phyloP scores from a whole-genome alignment of 1,140 invertebrate genomes.

The Cotesia glomerata region DNA sequence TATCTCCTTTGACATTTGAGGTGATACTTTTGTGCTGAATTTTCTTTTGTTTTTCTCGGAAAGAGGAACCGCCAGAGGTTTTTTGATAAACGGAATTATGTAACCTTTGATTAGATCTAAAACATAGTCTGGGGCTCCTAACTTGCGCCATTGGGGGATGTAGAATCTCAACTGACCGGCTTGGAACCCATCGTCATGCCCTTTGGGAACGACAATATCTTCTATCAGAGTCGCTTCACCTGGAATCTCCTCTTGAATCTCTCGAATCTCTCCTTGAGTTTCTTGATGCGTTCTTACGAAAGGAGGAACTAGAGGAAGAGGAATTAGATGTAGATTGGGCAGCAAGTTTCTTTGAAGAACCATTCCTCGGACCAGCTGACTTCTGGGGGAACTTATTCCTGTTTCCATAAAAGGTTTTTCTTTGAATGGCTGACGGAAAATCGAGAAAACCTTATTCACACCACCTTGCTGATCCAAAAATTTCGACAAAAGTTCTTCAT shows the following conservation, averaged over 20 bases:
- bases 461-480: no score
- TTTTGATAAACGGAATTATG: background rate
- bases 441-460: slow-evolving; percentile 19
- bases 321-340: background rate
- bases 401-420: background rate
- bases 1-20: slow-evolving; percentile 37
- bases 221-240: background rate
- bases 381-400: background rate
- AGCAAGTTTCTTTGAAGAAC: background rate
- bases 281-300: background rate
- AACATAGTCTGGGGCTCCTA: background rate
- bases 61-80: background rate
- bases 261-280: background rate
- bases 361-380: background rate
- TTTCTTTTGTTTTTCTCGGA: background rate
- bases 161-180: background rate
- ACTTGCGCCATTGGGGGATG: background rate
- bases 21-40: slow-evolving; percentile 34
- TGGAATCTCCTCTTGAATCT: no score
- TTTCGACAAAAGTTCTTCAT: slow-evolving; percentile 1
- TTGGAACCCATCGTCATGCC: background rate
- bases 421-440: slow-evolving; percentile 2
- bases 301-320: no score
- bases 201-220: background rate
- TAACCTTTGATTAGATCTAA: background rate